Evolutionary conservation across 2,797 vertebrate genomes (phyloP).

Genomic region (Saguinus oedipus): DNA sequence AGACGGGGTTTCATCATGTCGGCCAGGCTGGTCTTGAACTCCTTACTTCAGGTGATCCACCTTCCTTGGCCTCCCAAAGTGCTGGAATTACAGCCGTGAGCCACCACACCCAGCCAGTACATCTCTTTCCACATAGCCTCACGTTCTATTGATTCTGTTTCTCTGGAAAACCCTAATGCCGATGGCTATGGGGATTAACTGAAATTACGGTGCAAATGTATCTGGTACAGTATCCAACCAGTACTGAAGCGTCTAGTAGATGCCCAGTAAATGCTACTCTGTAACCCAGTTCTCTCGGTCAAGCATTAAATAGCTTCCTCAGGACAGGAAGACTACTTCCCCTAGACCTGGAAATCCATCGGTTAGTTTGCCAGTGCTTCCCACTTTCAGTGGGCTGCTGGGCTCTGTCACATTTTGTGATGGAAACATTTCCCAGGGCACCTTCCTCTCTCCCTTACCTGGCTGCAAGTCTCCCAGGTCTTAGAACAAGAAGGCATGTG

Average conservation of each 20-base stretch:
- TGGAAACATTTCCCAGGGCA: neutral
- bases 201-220: neutral
- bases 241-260: neutral
- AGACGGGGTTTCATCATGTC: no score
- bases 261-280: neutral
- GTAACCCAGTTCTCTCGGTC: neutral
- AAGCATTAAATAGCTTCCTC: neutral
- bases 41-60: no score
- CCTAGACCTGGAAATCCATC: neutral
- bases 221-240: neutral
- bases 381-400: neutral
- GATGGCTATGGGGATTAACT: neutral
- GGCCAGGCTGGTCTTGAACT: no score
- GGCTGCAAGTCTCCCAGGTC: neutral
- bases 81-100: no score
- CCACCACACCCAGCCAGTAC: rapidly evolving
- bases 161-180: neutral
- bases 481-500: neutral
- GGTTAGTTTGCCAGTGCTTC: neutral
- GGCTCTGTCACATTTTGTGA: neutral
- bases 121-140: neutral
- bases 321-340: neutral
- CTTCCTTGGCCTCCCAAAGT: no score
- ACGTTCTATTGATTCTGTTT: neutral
- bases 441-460: neutral